These are phyloP conservation scores for Pelochelys cantorii DNA, from an alignment of 2,797 vertebrate genomes.

Conservation along the genomic window DNA sequence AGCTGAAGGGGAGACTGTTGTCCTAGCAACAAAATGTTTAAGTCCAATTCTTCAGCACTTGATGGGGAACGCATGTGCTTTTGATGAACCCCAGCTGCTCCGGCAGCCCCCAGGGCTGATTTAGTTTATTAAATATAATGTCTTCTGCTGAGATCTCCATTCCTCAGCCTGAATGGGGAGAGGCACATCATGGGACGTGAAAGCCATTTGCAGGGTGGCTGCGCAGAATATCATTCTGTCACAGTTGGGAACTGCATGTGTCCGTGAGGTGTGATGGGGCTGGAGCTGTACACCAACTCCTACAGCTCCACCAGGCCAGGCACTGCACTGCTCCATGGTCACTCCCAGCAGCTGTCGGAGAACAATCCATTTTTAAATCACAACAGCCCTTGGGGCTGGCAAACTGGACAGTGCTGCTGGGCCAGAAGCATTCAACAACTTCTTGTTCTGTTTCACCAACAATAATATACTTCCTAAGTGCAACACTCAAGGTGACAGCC, in stretches of 20 bases:
- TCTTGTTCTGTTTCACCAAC: not conserved
- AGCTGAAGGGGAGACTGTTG: not conserved
- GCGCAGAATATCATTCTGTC: not conserved
- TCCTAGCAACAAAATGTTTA: not conserved
- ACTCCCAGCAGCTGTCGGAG: not conserved
- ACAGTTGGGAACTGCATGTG: not conserved
- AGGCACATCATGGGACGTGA: not conserved
- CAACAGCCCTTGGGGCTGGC: not conserved
- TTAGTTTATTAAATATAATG: fast-evolving
- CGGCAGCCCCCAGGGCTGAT: too few species aligned
- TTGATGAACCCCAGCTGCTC: too few species aligned
- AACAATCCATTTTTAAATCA: not conserved
- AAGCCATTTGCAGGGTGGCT: too few species aligned
- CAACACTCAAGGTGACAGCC: not conserved
- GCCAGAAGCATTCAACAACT: not conserved
- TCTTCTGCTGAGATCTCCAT: not conserved
- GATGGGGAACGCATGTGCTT: not conserved
- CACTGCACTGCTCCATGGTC: not conserved
- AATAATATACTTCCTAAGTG: not conserved
- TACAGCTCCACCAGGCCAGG: not conserved
- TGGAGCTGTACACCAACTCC: too few species aligned
- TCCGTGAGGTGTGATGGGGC: not conserved
- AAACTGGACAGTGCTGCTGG: not conserved
- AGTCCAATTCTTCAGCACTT: not conserved
- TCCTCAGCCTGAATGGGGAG: not conserved